phyloP scores from a whole-genome alignment of 2,113 vertebrate species.

The Caranx ignobilis region DNA sequence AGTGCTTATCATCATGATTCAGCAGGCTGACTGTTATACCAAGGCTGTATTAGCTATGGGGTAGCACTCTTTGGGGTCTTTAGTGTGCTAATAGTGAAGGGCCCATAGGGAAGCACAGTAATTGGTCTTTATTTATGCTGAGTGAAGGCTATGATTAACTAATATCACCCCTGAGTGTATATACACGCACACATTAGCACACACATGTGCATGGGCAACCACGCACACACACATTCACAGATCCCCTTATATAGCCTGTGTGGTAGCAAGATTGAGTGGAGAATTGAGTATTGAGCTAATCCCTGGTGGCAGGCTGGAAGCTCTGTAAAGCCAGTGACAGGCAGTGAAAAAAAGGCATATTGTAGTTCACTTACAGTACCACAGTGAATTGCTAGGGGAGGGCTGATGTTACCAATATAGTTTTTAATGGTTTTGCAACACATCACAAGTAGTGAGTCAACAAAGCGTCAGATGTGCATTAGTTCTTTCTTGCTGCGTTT shows the following conservation, averaged over 20 bases:
- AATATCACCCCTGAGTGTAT: constrained; percentile 80
- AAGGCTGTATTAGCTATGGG: constrained; percentile 65
- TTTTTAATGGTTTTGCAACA: constrained; percentile 41
- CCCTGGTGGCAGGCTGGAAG: constrained; percentile 66
- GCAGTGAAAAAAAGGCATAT: constrained; percentile 56
- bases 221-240: constrained; percentile 11
- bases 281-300: constrained; percentile 73
- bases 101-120: constrained; percentile 79
- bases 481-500: constrained; percentile 16
- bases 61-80: constrained; percentile 78
- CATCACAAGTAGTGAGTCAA: constrained; percentile 23
- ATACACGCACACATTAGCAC: constrained; percentile 55
- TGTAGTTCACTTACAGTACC: constrained; percentile 58
- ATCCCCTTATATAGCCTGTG: constrained; percentile 54
- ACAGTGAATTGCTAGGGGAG: constrained; percentile 20
- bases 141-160: constrained; percentile 84
- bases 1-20: constrained; percentile 71
- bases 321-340: constrained; percentile 69
- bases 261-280: constrained; percentile 74
- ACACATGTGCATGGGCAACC: constrained; percentile 16
- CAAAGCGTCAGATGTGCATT: constrained; percentile 13
- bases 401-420: constrained; percentile 38
- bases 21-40: constrained; percentile 61
- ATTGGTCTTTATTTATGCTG: constrained; percentile 85
- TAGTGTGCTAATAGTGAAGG: constrained; percentile 75